Percentiles rank a stretch among this genome's conserved stretches.
phyloP scores from a whole-genome alignment of 2,113 vertebrate genomes.

The Syngnathus scovelli region DNA sequence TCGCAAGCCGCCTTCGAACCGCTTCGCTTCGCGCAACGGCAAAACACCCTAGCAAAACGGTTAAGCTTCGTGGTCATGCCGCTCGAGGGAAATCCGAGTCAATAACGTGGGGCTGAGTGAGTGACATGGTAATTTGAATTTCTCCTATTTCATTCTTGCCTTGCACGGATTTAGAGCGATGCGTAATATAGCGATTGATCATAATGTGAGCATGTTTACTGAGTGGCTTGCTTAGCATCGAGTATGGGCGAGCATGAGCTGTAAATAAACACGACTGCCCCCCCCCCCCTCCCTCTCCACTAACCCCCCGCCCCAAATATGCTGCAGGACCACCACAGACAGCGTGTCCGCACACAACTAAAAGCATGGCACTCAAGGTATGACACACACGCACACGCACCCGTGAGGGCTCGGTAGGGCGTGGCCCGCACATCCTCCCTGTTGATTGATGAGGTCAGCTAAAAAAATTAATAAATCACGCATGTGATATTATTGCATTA shows the following conservation, averaged over 20 bases:
- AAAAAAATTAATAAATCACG: background rate
- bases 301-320: constrained; percentile 19
- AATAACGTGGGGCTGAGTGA: background rate
- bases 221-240: background rate
- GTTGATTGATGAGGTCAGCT: background rate
- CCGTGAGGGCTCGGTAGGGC: background rate
- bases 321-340: constrained; percentile 35
- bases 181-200: too few relatives aligned
- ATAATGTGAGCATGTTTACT: background rate
- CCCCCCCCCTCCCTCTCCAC: background rate
- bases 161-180: background rate
- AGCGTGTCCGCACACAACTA: constrained; percentile 15
- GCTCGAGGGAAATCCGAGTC: background rate
- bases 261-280: background rate
- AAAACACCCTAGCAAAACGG: background rate
- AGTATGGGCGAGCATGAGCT: background rate
- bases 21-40: too few relatives aligned
- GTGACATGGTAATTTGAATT: background rate
- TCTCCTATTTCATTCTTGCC: background rate
- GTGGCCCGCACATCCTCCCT: background rate
- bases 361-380: constrained; percentile 70
- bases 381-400: background rate
- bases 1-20: background rate
- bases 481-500: too few relatives aligned
- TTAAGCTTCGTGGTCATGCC: background rate